Conservation (phyloP, 2,113 vertebrate species). For the Xerus inauris region DNA sequence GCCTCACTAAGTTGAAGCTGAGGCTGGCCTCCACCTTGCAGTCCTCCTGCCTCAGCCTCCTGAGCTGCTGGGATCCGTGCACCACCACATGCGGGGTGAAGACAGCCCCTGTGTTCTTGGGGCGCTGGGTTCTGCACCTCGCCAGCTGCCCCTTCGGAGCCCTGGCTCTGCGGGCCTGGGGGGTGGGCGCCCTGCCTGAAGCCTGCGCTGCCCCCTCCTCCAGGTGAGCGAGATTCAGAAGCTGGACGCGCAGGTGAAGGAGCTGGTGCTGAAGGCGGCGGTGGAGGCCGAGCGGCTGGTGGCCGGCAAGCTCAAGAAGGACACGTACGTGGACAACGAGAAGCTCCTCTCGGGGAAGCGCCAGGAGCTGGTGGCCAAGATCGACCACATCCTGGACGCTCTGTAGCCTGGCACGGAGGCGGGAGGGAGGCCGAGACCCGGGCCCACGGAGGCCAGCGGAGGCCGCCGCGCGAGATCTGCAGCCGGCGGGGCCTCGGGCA, state of each 20-base stretch:
- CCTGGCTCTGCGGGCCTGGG: too few species aligned
- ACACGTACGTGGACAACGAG: conserved; percentile 95
- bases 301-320: conserved; percentile 97
- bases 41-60: too few species aligned
- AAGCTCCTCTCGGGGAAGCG: conserved; percentile 93
- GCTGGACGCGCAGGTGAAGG: conserved; percentile 95
- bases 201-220: background rate
- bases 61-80: too few species aligned
- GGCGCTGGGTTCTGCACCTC: too few species aligned
- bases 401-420: conserved; percentile 85
- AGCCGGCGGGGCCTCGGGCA: background rate
- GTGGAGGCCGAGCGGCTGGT: conserved; percentile 97
- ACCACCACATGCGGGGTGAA: too few species aligned
- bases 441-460: background rate
- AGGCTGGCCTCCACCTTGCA: too few species aligned
- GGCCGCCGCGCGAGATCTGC: background rate
- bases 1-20: too few species aligned
- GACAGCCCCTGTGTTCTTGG: too few species aligned
- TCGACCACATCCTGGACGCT: conserved; percentile 96
- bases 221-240: conserved; percentile 97
- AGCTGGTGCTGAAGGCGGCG: conserved; percentile 94
- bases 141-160: too few species aligned
- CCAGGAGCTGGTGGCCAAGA: conserved; percentile 95
- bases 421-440: background rate
- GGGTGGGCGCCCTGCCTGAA: background rate